Evolutionary conservation across 2,113 vertebrate species (phyloP).

Genomic region (Mystacornis crossleyi): DNA sequence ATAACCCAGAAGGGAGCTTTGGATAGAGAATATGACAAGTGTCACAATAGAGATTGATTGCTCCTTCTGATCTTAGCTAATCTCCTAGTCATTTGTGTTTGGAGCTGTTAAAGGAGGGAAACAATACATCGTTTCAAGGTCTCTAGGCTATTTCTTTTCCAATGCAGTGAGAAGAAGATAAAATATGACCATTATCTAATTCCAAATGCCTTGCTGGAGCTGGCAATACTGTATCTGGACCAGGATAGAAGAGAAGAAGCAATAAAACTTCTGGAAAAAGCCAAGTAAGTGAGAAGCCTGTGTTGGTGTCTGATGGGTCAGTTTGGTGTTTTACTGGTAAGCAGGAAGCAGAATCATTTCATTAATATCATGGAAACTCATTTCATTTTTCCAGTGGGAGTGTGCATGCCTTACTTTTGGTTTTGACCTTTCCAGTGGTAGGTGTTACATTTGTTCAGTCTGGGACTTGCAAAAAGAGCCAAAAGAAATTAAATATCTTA

Average conservation of each 20-base stretch:
- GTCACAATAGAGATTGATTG: neutral
- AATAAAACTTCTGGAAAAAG: constrained; percentile 87
- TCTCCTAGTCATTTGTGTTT: neutral
- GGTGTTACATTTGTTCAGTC: neutral
- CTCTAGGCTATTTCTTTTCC: constrained; percentile 8
- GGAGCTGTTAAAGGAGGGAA: neutral
- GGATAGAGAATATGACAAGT: neutral
- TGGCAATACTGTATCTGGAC: constrained; percentile 90
- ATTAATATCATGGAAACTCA: neutral
- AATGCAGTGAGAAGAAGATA: constrained; percentile 90
- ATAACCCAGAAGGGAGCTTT: neutral
- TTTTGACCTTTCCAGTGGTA: neutral
- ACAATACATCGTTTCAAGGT: neutral
- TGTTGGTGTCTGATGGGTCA: neutral
- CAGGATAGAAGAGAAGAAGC: constrained; percentile 86
- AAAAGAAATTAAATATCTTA: neutral
- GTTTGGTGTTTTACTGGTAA: neutral
- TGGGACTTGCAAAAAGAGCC: neutral
- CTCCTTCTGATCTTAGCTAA: neutral
- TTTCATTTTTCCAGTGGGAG: neutral
- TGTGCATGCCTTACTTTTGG: rapidly evolving
- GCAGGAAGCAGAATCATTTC: neutral
- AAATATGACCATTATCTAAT: constrained; percentile 96
- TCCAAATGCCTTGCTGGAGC: constrained; percentile 92
- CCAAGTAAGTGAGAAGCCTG: constrained; percentile 80